Base-by-base conservation (phyloP, 1,140 invertebrate species). In the Macrobrachium rosenbergii region DNA sequence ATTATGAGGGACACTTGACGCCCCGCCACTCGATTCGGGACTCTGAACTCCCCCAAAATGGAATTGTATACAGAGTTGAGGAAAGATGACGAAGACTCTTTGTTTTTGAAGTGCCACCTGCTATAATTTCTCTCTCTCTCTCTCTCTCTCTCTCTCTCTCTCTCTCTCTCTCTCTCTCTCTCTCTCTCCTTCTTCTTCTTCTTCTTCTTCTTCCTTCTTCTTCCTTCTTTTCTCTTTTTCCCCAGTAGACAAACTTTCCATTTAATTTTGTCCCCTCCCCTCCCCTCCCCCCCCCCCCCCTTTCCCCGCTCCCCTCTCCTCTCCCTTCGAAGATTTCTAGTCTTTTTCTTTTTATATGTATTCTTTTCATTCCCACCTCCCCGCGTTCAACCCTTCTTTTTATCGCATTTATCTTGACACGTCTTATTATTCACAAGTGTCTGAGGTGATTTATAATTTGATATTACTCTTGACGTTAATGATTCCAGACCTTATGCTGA, bases 51-150 rank as follows among this genome's bases (percentile, higher is more conserved):
- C 72, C 19, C 45, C 67, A 45, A 52, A 82, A 82, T 64, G 80
- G 62, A 82, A 82, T 82, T 82, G 80, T 82, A 82, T 82, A 82
- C 80, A 82, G 43, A 82, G 62, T 69, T 67, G 63, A 82, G 80
- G 63, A 82, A 69, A 82, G 60, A 67, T 69, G 79, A 67, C 6
- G 79, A 77, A 19, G 19, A 19, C 75, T 77, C 73, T 45, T 43
- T 75, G 17, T 75, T 37, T 75, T 43, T 75, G 17, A 67, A 67
- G 23, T 67, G 21, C 73, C 37, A 23, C 37, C 43, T 45, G 17
- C 37, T 75, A 23, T 19, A 23, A 23, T 45, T 37, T 75, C 73
- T 45, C 73, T 45, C 21, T 8, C 8, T 45, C 17, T 28, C 17
- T 23, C 17, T 75, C 23, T 23, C 73, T 45, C 23, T 79, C 45